phyloP scores from a whole-genome alignment of 2,888 invertebrate species.

The Diarsia mendica region DNA sequence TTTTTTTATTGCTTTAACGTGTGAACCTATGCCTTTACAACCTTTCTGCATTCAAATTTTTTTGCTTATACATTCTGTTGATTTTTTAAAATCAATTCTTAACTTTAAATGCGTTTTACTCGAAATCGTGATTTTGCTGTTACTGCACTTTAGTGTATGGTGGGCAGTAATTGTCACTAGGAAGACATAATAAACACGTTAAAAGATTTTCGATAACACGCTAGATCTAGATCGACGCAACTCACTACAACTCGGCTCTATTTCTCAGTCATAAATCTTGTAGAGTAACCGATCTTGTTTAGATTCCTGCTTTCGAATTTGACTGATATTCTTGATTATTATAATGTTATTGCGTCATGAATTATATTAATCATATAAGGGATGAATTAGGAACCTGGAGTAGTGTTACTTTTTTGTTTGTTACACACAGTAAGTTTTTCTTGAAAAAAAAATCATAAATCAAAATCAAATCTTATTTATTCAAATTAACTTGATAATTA shows the following conservation, averaged over 20 bases:
- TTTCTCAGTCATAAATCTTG: constrained; percentile 53
- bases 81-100: too few species aligned
- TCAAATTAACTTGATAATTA: too few species aligned
- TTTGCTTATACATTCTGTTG: too few species aligned
- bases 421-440: not conserved
- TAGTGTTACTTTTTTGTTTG: not conserved
- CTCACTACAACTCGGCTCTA: constrained; percentile 41
- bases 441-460: not conserved
- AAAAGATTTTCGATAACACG: constrained; percentile 53
- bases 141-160: too few species aligned
- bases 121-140: too few species aligned
- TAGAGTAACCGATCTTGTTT: constrained; percentile 52
- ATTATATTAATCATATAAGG: not conserved
- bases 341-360: constrained; percentile 37
- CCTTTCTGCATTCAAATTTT: too few species aligned
- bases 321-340: constrained; percentile 38
- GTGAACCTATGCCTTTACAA: too few species aligned
- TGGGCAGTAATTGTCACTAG: constrained; percentile 53
- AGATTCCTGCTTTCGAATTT: constrained; percentile 54
- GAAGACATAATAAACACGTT: constrained; percentile 58
- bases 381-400: not conserved
- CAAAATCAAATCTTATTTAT: too few species aligned
- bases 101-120: too few species aligned
- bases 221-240: constrained; percentile 48
- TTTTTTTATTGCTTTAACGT: too few species aligned